Evolutionary conservation across 1,140 invertebrate genomes (phyloP).

Genomic region (Nasonia giraulti): DNA sequence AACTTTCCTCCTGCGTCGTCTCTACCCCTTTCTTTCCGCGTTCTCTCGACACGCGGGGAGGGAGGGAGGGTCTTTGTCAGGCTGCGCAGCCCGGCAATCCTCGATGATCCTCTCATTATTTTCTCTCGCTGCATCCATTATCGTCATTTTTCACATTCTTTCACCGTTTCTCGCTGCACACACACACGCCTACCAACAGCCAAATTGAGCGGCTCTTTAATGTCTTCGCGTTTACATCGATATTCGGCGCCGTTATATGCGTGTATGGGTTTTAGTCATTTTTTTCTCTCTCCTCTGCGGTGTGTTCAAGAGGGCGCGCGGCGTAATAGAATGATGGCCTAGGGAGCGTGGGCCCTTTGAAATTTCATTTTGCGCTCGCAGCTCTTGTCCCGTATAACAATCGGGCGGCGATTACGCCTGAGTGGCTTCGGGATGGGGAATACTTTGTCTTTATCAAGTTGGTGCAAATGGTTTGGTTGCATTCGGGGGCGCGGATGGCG

Average conservation of each 20-base stretch:
- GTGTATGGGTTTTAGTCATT: background rate
- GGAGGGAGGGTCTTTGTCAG: background rate
- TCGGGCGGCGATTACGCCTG: conserved; percentile 39
- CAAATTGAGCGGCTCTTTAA: conserved; percentile 44
- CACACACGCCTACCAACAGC: background rate
- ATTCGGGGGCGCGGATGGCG: conserved; percentile 54
- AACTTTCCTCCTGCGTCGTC: conserved; percentile 26
- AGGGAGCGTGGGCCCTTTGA: conserved; percentile 14
- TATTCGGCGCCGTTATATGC: conserved; percentile 1
- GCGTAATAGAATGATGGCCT: conserved; percentile 48
- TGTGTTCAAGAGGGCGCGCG: background rate
- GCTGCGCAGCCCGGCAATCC: background rate
- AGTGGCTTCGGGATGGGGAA: conserved; percentile 33
- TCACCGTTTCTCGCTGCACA: conserved; percentile 1
- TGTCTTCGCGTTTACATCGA: conserved; percentile 14
- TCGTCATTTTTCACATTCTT: conserved; percentile 52
- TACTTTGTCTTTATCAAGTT: conserved; percentile 58
- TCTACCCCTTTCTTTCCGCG: background rate
- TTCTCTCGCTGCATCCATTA: conserved; percentile 51
- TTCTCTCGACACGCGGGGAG: background rate
- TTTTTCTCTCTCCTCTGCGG: background rate
- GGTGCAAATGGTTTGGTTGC: conserved; percentile 55
- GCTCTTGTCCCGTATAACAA: conserved; percentile 32
- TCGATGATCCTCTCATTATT: conserved; percentile 43
- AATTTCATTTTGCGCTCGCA: conserved; percentile 49